A percentile compares a stretch with the other conserved stretches of the same genome.
Conservation (phyloP, 2,888 invertebrate genomes). For the Sarcophaga carnaria region DNA sequence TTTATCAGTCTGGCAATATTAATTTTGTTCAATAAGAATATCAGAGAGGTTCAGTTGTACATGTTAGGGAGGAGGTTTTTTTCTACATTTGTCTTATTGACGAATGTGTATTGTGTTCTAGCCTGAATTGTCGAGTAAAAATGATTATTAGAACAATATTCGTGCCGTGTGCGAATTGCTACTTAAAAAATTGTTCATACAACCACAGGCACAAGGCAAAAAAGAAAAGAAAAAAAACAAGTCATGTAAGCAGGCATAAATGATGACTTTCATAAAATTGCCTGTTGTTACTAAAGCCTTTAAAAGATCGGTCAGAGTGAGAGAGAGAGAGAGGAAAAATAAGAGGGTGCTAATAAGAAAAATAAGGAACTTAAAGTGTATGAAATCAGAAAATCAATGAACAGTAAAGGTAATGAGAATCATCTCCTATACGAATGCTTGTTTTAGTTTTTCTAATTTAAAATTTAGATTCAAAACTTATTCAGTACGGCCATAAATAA, state of each 20-base stretch:
- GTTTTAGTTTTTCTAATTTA: too few relatives aligned
- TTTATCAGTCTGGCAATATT: conserved; percentile 1
- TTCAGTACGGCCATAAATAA: too few relatives aligned
- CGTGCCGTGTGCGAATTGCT: conserved; percentile 72
- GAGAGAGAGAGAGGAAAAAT: neutral
- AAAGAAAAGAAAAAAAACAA: neutral
- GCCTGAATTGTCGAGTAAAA: conserved; percentile 34
- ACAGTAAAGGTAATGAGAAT: too few relatives aligned
- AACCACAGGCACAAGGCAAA: too few relatives aligned
- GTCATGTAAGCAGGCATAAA: conserved; percentile 2
- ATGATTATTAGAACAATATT: conserved; percentile 48
- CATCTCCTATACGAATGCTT: too few relatives aligned
- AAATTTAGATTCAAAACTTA: too few relatives aligned
- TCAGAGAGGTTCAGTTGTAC: conserved; percentile 14
- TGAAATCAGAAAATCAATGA: too few relatives aligned
- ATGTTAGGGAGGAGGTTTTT: neutral
- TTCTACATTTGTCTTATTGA: conserved; percentile 25
- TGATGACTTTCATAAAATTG: conserved; percentile 7
- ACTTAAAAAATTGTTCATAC: neutral
- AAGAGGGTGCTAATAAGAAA: neutral
- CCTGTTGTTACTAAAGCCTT: neutral
- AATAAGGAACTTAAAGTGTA: neutral
- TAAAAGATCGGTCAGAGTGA: too few relatives aligned
- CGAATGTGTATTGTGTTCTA: conserved; percentile 1
- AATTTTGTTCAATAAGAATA: conserved; percentile 19